Evolutionary conservation across 30 jellyfish, hydroid and myxozoan genomes (phyloP), one percentile per base, ranked within the genome.

Genomic region (Mastigias papua): DNA sequence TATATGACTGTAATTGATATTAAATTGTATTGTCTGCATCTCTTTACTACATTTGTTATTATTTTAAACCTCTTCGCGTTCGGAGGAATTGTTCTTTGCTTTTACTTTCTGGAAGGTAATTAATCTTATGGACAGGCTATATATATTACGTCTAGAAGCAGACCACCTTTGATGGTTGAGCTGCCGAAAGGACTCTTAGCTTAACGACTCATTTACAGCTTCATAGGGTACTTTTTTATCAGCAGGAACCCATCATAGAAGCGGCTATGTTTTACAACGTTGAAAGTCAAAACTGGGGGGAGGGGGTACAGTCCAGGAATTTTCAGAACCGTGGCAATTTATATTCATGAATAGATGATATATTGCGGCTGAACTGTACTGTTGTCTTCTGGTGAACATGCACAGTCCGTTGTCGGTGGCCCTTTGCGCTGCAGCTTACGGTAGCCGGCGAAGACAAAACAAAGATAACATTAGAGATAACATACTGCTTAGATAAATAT

Each of bases 401-500:
- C 63, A 34, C 22, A 48, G 34, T 25, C 33, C 51, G 27, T 21
- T 76, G 94, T 63, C 83, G 84, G 81, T 86, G 48, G 50, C 33
- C 87, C n/a, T 70, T 62, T 70, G 89, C 34, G 77, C 20, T 34
- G 27, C 23, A 64, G 77, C 81, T 71, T 50, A 30, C 61, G 42
- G 82, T 32, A n/a, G 91, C 73, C 82, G 70, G 46, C 22, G 70
- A 21, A 69, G 91, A 66, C 81, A 63, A 81, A 81, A 69, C 91
- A 62, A 23, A 81, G 82, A 65, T 81, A 81, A 58, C 48, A 77
- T 35, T 77, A 35, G 34, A n/a, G 88, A 33, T 77, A 78, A 77
- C 88, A 77, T 77, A 35, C 78, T 54, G n/a, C 88, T 54, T 60
- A 25, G 64, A 34, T 77, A 63, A 77, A 77, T 77, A 77, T 77